Conservation (phyloP, 2,888 invertebrate genomes). For the Chrysolina oricalcia region DNA sequence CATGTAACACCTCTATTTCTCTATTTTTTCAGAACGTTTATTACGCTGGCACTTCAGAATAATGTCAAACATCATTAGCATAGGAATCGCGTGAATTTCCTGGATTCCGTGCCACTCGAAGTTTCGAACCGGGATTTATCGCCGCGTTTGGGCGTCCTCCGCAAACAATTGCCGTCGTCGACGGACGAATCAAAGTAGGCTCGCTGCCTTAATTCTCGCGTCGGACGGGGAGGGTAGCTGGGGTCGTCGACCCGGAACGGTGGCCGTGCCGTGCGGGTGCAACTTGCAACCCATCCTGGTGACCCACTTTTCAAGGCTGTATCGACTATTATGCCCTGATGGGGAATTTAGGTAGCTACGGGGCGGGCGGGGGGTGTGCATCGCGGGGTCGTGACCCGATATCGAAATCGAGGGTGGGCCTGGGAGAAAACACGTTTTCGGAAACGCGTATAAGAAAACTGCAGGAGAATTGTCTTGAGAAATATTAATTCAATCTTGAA, state of each 20-base stretch:
- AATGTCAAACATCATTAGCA: neutral
- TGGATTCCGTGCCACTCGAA: neutral
- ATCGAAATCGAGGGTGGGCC: neutral
- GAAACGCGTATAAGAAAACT: neutral
- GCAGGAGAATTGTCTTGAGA: no score
- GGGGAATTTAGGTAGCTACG: slow-evolving; percentile 14
- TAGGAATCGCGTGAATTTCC: neutral
- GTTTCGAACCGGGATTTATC: neutral
- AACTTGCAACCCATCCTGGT: slow-evolving; percentile 56
- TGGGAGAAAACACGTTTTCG: neutral
- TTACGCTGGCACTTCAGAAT: neutral
- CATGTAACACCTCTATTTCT: neutral
- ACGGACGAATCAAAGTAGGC: slow-evolving; percentile 13
- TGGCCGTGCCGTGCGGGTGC: slow-evolving; percentile 53
- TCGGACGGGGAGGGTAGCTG: slow-evolving; percentile 58
- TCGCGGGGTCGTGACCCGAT: slow-evolving; percentile 37
- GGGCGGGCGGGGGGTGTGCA: neutral
- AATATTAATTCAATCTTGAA: no score
- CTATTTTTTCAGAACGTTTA: neutral
- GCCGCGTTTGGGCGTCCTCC: neutral
- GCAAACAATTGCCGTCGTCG: neutral
- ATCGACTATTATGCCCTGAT: slow-evolving; percentile 63
- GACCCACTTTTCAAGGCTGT: slow-evolving; percentile 35
- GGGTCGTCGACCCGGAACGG: slow-evolving; percentile 64
- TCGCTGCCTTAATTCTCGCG: neutral